Base-by-base conservation (phyloP, 2,113 vertebrate genomes). In the Aspiorhynchus laticeps region DNA sequence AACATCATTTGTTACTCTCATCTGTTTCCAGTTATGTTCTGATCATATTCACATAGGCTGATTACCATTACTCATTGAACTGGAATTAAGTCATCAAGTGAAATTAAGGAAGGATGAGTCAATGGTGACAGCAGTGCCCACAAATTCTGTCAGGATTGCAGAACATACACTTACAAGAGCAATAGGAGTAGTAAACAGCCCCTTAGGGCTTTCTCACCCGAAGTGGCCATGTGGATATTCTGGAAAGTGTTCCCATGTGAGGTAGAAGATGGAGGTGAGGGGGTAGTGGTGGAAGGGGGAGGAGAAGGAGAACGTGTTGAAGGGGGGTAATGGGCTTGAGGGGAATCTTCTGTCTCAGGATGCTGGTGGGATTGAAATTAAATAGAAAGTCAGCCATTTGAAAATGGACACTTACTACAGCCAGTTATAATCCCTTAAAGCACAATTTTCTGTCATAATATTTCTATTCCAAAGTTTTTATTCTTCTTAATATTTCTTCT, bases 331-430 rank as follows among this genome's bases (percentile, higher is more conserved):
- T 89, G 87, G 8, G 93, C 93, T 90, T 94, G 93, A 0, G 91
- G 91, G 36, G 78, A 61, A 75, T 95, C 93, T 86, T 93, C 93
- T 56, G 82, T 92, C 80, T 94, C 92, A 71, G 93, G 93, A 86
- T 94, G 90, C 93, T 95, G n/a, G 85, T 88, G 74, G 24, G 43
- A 28, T 86, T 75, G 38, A 77, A 31, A 85, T 15, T 36, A 12
- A 75, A 31, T 28, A 48, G 1, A 14, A 78, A 61, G 24, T 31
- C 36, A 82, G 43, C n/a, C 33, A 83, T 59, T 79, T 73, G 9
- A 33, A 26, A 46, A 28, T 78, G 15, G 4, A 26, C 41, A 26
- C 24, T 26, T 75, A 14, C 41, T 10, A 53, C 28, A 78, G 46
- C 26, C 7, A 53, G 43, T 33, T 11, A 78, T 21, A 67, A 67